Base-by-base conservation (phyloP, 53 echinoderm and acorn worm genomes). In the Mesocentrotus franciscanus region DNA sequence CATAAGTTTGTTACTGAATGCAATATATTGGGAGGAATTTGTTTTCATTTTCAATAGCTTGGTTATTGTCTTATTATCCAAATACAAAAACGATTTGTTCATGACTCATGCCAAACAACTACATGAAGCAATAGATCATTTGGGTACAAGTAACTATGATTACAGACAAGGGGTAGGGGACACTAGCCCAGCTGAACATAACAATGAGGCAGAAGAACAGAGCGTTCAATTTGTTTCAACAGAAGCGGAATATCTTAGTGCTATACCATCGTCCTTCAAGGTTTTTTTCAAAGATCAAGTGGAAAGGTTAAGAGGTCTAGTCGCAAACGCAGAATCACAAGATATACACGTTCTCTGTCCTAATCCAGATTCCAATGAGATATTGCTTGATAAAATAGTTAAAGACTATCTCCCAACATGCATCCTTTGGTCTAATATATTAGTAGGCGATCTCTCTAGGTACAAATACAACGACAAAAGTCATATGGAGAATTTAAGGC, bases 11-110 rank as follows among this genome's bases (percentile, higher is more conserved):
- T 15, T 87, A 17, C 22, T 87, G 14, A 87, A 87, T 55, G 42
- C 49, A 14, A 87, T 87, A 12, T 87, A 87, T 9, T 87, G 89
- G 89, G 89, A 87, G 35, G 89, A 87, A 24, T 87, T 87, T 87
- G 89, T 87, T 35, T 49, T 15, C 14, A 87, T 87, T 55, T 87
- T 87, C 36, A 42, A 13, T 13, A 49, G 89, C 36, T 49, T 87
- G 24, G 24, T 14, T 11, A 8, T 87, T 1, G 89, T 87, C 11
- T 24, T 87, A 42, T 39, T 87, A 22, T 49, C 89, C 16, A 39
- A 30, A 33, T 39, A 87, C 89, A 87, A 87, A 87, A 35, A 87
- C 36, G 9, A 87, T 87, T 87, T 87, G 56, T 87, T 87, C 56
- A 87, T 87, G 89, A 24, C 24, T 87, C 39, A 87, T 39, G 89